Evolutionary conservation across 2,888 invertebrate genomes (phyloP), one percentile per base, ranked within the genome.

Genomic region (Cerceris rybyensis): DNA sequence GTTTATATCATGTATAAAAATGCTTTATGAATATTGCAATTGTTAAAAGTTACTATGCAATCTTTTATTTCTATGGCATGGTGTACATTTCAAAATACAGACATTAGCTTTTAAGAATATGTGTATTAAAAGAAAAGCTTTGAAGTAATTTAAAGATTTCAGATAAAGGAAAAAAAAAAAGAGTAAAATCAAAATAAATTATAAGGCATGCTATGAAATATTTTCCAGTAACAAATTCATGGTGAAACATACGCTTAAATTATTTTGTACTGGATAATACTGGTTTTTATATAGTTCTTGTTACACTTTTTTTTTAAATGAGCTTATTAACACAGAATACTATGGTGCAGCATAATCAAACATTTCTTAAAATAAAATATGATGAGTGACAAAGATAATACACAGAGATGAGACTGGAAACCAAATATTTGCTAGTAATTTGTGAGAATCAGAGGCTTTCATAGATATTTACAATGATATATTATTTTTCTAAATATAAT

Each of bases 171-270:
- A 68, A 50, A 49, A 60, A 70, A 57, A 46, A 60, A 79, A 52
- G 16, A 73, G 39, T 58, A 70, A 79, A 80, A 80, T 80, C 79
- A 79, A 80, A 79, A 70, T 78, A 52, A 52, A 59, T 73, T 41
- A 50, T 52, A 67, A 73, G 46, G 17, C 63, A 70, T 13, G 8
- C 49, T 65, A 64, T 16, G 63, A 68, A 68, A 68, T 79, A 66
- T 78, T 80, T 78, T 75, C 54, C 69, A 64, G 58, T n/a, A 13
- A 49, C 39, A 61, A 75, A 50, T 49, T 65, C 66, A 54, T 46
- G 68, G 57, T 74, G 63, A 63, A 14, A 50, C 50, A 64, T 67
- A 69, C 58, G 58, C 59, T 42, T 60, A 69, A 58, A 70, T 80
- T 80, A 67, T 74, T 80, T 80, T 80, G 13, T 80, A 78, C 54